Evolutionary conservation across 92 coral and sea anemone species (phyloP), one percentile per base, ranked within the genome.

Genomic region (Anthopleura xanthogrammica): DNA sequence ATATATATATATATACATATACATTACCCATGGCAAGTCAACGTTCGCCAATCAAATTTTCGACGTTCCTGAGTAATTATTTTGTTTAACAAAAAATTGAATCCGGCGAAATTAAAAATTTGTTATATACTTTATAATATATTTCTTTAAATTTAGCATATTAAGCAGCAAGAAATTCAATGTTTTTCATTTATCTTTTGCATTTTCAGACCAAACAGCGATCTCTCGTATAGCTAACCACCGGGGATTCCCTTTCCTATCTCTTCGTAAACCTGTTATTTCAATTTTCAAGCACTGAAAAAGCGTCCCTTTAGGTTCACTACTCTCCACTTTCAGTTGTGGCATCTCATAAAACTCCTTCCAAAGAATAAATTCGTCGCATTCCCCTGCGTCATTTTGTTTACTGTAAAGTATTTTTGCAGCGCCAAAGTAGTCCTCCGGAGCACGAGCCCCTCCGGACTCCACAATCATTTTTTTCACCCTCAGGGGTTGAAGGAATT

Each of bases 171-270:
- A 5, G 24, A 19, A 60, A 17, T n/a, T 3, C 58, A 22, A 62
- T 68, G 40, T 24, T 23, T 2, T 22, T 68, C 41, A 68, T 68
- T 68, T 13, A 22, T 68, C 29, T 29, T 12, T 3, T 22, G 1
- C 41, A 68, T 43, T 20, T 22, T 29, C 41, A 2, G 91, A 73
- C 95, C 95, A 92, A 4, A 92, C 85, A 41, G 95, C 95, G 12
- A 92, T 90, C 84, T 92, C 95, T 76, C 91, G 79, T 10, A 92
- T 71, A 36, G 84, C 60, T 24, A 92, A 56, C 95, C 95, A 92
- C 29, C 93, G 86, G 22, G 83, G 76, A 2, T 80, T 81, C 11
- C 89, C 89, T 24, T 66, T 52, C 39, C 50, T 76, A 56, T 92
- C 88, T 40, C 58, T 14, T 16, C 88, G 84, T 16, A 92, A 52